These are phyloP conservation scores for Catharus bicknelli DNA, from an alignment of 2,113 vertebrate genomes.

Conservation along the genomic window DNA sequence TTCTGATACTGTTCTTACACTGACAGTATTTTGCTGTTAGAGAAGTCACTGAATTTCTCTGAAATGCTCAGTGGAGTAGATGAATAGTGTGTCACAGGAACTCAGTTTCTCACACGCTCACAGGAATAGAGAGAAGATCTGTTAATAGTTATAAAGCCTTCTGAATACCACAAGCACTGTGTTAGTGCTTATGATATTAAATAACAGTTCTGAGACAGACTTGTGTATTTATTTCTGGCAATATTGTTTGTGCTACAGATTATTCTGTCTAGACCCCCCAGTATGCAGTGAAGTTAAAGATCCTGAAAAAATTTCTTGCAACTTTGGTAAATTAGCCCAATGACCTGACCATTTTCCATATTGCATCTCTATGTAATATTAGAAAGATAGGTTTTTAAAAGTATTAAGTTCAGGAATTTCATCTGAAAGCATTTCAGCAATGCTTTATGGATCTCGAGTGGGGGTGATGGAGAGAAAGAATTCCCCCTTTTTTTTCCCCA, in stretches of 20 bases:
- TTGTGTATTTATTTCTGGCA: neutral
- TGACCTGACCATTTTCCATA: neutral
- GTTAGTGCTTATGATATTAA: neutral
- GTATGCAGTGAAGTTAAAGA: neutral
- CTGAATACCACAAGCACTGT: neutral
- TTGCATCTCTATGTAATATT: neutral
- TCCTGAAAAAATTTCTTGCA: neutral
- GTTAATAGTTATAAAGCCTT: neutral
- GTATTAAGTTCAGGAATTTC: neutral
- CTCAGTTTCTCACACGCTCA: neutral
- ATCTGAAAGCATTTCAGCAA: neutral
- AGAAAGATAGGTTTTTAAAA: neutral
- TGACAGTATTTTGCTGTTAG: neutral
- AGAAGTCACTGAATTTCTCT: neutral
- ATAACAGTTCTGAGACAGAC: neutral
- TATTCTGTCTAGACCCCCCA: neutral
- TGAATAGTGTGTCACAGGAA: neutral
- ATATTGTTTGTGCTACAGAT: neutral
- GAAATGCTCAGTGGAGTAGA: neutral
- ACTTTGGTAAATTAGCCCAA: neutral
- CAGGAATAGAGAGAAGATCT: neutral
- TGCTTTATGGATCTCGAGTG: rapidly evolving
- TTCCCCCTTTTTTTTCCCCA: neutral
- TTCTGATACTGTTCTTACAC: neutral
- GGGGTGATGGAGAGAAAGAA: neutral